phyloP scores from a whole-genome alignment of 2,797 vertebrate species.

The Syndactyla subalaris region DNA sequence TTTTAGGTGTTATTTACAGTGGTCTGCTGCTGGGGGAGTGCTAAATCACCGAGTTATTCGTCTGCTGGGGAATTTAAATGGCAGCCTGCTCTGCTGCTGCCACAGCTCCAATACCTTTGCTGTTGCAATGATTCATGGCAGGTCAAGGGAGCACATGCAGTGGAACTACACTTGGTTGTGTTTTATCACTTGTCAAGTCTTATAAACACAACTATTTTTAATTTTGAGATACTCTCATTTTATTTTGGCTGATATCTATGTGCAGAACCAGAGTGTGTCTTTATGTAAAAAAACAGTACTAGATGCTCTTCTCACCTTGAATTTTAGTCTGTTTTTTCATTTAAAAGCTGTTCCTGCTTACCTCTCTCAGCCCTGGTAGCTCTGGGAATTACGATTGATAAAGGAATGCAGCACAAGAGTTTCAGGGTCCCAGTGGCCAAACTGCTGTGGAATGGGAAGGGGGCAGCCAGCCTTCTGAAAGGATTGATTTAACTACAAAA shows the following conservation, averaged over 20 bases:
- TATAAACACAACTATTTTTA: not conserved
- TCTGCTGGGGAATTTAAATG: constrained; percentile 22
- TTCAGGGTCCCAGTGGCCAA: not conserved
- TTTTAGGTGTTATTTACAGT: constrained; percentile 38
- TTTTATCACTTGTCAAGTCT: not conserved
- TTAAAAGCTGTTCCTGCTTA: not conserved
- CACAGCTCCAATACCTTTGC: not conserved
- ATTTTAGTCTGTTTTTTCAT: not conserved
- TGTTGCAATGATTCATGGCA: constrained; percentile 10
- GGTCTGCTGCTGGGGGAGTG: not conserved
- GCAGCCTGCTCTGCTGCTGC: not conserved
- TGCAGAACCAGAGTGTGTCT: not conserved
- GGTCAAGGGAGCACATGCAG: not conserved
- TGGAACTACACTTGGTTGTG: not conserved
- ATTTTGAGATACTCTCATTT: not conserved
- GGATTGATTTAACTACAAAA: not conserved
- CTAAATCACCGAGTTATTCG: not conserved
- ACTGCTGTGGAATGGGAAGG: not conserved
- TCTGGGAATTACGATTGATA: not conserved
- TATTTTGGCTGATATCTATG: not conserved
- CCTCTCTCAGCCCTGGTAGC: not conserved
- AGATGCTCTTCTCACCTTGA: not conserved
- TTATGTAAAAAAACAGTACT: not conserved
- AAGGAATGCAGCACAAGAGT: not conserved
- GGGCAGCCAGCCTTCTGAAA: not conserved